Evolutionary conservation across 2,797 vertebrate species (phyloP).

Genomic region (Neoniphon sammara): DNA sequence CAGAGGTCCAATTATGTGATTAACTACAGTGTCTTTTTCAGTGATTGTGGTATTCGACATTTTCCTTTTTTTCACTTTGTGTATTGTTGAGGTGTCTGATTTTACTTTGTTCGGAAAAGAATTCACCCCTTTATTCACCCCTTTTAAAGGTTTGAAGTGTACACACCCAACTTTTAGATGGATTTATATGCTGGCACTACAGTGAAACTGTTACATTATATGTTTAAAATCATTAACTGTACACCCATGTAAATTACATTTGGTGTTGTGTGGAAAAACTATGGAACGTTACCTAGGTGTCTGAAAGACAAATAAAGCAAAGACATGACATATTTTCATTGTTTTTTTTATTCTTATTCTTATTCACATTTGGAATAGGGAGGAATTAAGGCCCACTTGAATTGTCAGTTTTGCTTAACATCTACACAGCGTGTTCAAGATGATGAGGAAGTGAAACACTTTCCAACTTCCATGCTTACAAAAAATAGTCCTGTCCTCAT

Average conservation of each 20-base stretch:
- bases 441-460: too few relatives aligned
- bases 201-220: slow-evolving; percentile 41
- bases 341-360: background rate
- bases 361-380: background rate
- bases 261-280: slow-evolving; percentile 68
- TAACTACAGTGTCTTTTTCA: background rate
- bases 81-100: background rate
- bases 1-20: background rate
- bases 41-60: slow-evolving; percentile 3
- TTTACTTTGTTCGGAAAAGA: background rate
- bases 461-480: too few relatives aligned
- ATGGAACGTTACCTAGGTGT: background rate
- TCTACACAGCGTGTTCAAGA: too few relatives aligned
- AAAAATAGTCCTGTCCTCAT: too few relatives aligned
- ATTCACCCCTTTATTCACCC: background rate
- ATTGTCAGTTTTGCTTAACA: background rate
- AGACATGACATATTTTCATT: background rate
- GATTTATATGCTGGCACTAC: slow-evolving; percentile 13
- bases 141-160: slow-evolving; percentile 7
- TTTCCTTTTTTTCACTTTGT: slow-evolving; percentile 23
- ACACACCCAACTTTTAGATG: slow-evolving; percentile 22
- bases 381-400: background rate
- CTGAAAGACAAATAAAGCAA: slow-evolving; percentile 1
- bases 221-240: slow-evolving; percentile 19
- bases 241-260: slow-evolving; percentile 19